These are phyloP conservation scores for Chiloscyllium punctatum DNA, from an alignment of 2,797 vertebrate species.

Conservation along the genomic window DNA sequence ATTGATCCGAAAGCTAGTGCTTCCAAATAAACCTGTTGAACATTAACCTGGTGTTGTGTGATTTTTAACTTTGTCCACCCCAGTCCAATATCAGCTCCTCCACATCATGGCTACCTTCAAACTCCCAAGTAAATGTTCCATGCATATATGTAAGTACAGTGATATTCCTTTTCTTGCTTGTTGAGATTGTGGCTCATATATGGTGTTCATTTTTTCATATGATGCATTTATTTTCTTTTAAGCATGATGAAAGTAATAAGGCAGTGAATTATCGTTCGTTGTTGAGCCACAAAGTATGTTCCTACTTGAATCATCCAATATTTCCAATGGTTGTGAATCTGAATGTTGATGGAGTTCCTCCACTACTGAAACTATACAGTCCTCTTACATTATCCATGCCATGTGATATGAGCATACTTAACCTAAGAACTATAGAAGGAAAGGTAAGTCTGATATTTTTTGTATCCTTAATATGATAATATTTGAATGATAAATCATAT, in stretches of 20 bases:
- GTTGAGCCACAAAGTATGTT: constrained; percentile 70
- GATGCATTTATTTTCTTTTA: constrained; percentile 41
- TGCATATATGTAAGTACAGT: not conserved
- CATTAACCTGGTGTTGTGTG: no score
- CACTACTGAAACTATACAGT: constrained; percentile 59
- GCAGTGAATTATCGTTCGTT: constrained; percentile 73
- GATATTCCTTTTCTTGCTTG: not conserved
- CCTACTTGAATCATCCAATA: constrained; percentile 72
- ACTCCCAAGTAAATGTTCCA: not conserved
- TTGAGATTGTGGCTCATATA: not conserved
- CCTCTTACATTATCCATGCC: constrained; percentile 69
- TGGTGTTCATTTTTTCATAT: constrained; percentile 27
- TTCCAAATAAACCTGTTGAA: no score
- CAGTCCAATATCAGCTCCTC: no score
- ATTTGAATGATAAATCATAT: not conserved
- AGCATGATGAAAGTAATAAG: constrained; percentile 58
- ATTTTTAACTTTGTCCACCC: no score
- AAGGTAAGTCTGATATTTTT: constrained; percentile 58
- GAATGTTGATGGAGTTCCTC: constrained; percentile 43
- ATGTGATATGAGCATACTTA: constrained; percentile 80
- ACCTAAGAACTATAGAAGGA: constrained; percentile 75
- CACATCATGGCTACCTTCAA: not conserved
- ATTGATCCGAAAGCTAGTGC: no score
- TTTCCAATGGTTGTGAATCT: constrained; percentile 61
- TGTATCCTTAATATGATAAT: not conserved